Evolutionary conservation across 2,888 invertebrate species (phyloP).

Genomic region (Protodeltote pygarga): DNA sequence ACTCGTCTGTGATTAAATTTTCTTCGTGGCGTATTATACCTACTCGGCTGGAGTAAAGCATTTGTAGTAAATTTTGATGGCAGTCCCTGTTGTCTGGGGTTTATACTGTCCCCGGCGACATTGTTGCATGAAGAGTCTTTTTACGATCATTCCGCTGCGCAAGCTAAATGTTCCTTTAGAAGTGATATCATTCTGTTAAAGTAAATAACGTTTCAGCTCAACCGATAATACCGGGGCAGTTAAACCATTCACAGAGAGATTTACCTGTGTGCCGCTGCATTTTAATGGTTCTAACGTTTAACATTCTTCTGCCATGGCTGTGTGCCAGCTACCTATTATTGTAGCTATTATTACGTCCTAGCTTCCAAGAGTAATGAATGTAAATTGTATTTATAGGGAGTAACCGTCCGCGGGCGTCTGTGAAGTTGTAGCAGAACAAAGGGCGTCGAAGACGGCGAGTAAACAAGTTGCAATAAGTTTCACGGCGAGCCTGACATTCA

Average conservation of each 20-base stretch:
- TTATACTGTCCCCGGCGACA: slow-evolving; percentile 48
- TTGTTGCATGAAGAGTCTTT: slow-evolving; percentile 59
- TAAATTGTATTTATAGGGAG: slow-evolving; percentile 78
- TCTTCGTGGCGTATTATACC: slow-evolving; percentile 31
- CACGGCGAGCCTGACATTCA: slow-evolving; percentile 64
- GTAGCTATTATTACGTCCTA: slow-evolving; percentile 55
- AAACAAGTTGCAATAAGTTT: slow-evolving; percentile 84
- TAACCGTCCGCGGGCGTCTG: slow-evolving; percentile 73
- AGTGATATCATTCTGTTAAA: slow-evolving; percentile 57
- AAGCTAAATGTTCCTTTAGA: slow-evolving; percentile 60
- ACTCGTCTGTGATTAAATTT: slow-evolving; percentile 40
- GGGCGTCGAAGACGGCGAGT: slow-evolving; percentile 73
- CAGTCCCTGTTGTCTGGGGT: slow-evolving; percentile 41
- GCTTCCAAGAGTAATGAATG: slow-evolving; percentile 69
- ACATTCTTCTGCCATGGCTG: slow-evolving; percentile 29
- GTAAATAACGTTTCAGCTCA: slow-evolving; percentile 58
- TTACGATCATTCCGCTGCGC: slow-evolving; percentile 60
- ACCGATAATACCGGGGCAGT: slow-evolving; percentile 34
- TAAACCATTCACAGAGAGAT: slow-evolving; percentile 13
- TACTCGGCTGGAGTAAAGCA: slow-evolving; percentile 35
- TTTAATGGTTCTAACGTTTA: slow-evolving; percentile 33
- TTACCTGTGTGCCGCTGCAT: slow-evolving; percentile 17
- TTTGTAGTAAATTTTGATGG: slow-evolving; percentile 47
- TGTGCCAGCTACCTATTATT: slow-evolving; percentile 38
- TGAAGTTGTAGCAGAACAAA: slow-evolving; percentile 76